phyloP scores from a whole-genome alignment of 2,113 vertebrate genomes.

The Pluvianellus socialis region DNA sequence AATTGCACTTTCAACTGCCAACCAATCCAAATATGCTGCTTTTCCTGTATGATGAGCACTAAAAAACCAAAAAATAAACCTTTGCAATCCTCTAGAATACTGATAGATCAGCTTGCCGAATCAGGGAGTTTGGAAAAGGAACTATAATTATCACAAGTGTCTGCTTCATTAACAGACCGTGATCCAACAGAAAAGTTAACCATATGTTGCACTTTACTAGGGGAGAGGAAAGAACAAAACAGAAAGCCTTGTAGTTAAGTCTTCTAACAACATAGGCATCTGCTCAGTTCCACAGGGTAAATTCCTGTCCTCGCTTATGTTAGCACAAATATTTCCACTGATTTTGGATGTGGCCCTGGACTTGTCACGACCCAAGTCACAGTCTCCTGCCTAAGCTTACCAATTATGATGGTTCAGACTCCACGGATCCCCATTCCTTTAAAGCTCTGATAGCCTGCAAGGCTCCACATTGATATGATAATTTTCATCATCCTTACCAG shows the following conservation, averaged over 20 bases:
- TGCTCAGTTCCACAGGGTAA: background rate
- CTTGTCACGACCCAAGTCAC: background rate
- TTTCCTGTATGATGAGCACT: background rate
- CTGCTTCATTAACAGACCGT: background rate
- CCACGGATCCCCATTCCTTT: rapidly evolving
- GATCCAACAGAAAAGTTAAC: background rate
- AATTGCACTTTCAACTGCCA: slow-evolving; percentile 59
- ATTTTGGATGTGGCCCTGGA: background rate
- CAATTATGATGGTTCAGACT: rapidly evolving
- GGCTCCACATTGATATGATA: background rate
- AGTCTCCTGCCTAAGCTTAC: background rate
- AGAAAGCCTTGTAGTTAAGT: background rate
- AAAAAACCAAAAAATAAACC: slow-evolving; percentile 25
- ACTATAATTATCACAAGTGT: background rate
- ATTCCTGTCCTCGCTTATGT: background rate
- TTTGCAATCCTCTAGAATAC: background rate
- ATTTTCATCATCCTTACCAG: background rate
- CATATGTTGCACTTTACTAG: background rate
- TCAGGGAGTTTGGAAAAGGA: background rate
- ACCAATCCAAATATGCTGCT: slow-evolving; percentile 48
- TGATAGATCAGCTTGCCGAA: slow-evolving; percentile 17
- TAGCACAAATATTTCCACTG: background rate
- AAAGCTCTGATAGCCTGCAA: background rate
- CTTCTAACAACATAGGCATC: background rate
- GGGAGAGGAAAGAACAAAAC: background rate